Conservation (phyloP, 2,888 invertebrate genomes). For the Idaea aversata region DNA sequence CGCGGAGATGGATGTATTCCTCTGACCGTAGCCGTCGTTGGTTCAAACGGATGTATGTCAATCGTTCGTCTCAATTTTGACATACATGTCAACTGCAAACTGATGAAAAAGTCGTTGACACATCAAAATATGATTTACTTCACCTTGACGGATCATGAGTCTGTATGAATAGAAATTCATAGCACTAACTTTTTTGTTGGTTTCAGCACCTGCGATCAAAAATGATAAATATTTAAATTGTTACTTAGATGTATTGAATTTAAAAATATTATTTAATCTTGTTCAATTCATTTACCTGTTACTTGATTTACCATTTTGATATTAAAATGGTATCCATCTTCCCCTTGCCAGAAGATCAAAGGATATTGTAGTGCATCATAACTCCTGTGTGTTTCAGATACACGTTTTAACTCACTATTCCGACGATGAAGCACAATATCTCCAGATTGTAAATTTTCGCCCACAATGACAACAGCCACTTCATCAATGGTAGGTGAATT, state of each 20-base stretch:
- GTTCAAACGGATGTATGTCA: too few relatives aligned
- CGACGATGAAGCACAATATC: slow-evolving; percentile 21
- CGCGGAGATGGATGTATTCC: slow-evolving; percentile 26
- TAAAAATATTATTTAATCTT: slow-evolving; percentile 3
- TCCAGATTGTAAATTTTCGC: slow-evolving; percentile 26
- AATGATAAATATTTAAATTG: slow-evolving; percentile 2
- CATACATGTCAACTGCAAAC: slow-evolving; percentile 6
- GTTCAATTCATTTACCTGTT: slow-evolving; percentile 3
- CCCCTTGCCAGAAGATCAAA: slow-evolving; percentile 24
- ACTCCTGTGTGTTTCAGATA: slow-evolving; percentile 16
- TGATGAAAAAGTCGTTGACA: slow-evolving; percentile 21
- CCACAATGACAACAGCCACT: slow-evolving; percentile 36
- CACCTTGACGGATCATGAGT: slow-evolving; percentile 25
- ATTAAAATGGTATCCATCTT: slow-evolving; percentile 29
- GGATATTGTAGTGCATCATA: slow-evolving; percentile 32
- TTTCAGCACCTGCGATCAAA: slow-evolving; percentile 12
- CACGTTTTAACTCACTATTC: slow-evolving; percentile 14
- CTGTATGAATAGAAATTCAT: slow-evolving; percentile 29
- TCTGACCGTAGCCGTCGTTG: slow-evolving; percentile 22
- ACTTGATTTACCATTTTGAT: slow-evolving; percentile 11
- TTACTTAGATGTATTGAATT: slow-evolving; percentile 11
- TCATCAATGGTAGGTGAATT: slow-evolving; percentile 35
- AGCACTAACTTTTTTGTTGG: neutral
- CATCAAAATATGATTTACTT: slow-evolving; percentile 16
- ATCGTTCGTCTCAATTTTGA: too few relatives aligned